phyloP scores from a whole-genome alignment of 2,797 vertebrate genomes.

The Vireo griseus region DNA sequence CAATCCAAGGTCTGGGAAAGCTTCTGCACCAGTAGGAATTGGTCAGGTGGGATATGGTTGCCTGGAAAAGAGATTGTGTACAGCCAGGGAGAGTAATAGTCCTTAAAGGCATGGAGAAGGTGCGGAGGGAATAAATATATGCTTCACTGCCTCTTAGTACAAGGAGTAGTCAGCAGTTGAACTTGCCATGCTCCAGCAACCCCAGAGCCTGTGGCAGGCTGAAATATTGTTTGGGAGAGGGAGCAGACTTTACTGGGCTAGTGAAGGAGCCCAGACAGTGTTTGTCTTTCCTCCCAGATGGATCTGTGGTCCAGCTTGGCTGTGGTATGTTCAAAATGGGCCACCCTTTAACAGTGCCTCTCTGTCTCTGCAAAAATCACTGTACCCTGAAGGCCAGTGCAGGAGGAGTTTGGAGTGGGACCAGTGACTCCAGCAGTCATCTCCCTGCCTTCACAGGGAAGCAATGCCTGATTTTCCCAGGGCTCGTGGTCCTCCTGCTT shows the following conservation, averaged over 20 bases:
- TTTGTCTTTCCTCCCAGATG: neutral
- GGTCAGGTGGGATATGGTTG: neutral
- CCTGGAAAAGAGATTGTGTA: neutral
- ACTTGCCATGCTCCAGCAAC: neutral
- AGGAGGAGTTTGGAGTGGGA: neutral
- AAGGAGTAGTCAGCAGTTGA: neutral
- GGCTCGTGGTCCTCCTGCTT: neutral
- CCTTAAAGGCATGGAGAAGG: neutral
- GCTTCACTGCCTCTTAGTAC: neutral
- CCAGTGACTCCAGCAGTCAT: neutral
- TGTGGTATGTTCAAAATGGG: neutral
- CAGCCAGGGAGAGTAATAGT: neutral
- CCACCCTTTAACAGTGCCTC: neutral
- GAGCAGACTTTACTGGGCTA: neutral
- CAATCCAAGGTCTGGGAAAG: neutral
- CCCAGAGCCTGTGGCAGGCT: neutral
- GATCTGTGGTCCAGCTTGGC: neutral
- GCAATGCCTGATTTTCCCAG: neutral
- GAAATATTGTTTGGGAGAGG: neutral
- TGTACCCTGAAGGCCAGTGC: neutral
- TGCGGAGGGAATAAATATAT: neutral
- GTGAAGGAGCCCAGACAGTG: neutral
- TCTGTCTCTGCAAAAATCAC: neutral
- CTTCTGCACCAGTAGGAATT: neutral
- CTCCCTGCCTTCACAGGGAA: neutral